These are phyloP conservation scores for Tyria jacobaeae DNA, from an alignment of 2,888 invertebrate species.

Conservation along the genomic window DNA sequence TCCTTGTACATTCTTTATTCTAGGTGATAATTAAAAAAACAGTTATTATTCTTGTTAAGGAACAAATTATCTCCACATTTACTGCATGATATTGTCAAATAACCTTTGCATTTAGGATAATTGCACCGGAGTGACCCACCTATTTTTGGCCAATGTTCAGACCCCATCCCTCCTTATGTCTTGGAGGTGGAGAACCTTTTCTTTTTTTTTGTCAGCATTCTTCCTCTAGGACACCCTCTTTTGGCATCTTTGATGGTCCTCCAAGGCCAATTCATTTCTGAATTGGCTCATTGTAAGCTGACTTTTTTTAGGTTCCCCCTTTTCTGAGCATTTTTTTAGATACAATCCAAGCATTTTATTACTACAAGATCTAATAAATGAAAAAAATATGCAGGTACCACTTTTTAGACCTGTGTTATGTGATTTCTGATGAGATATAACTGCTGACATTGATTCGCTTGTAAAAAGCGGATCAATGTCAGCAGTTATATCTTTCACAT, in stretches of 20 bases:
- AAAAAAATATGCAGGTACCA: too few species aligned
- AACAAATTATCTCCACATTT: slow-evolving; percentile 32
- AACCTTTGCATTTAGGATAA: slow-evolving; percentile 61
- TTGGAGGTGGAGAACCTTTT: slow-evolving; percentile 48
- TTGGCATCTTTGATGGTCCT: too few species aligned
- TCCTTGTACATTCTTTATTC: slow-evolving; percentile 44
- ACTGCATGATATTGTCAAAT: slow-evolving; percentile 56
- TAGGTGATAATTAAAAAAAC: slow-evolving; percentile 52
- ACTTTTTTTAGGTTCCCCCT: too few species aligned
- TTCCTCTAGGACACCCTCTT: too few species aligned
- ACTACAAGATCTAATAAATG: too few species aligned
- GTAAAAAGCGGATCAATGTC: slow-evolving; percentile 43
- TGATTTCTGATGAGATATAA: too few species aligned
- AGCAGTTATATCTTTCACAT: slow-evolving; percentile 50
- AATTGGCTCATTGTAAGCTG: too few species aligned
- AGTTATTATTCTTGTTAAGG: slow-evolving; percentile 37
- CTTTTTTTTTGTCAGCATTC: slow-evolving; percentile 48
- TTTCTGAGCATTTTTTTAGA: too few species aligned
- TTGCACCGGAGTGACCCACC: slow-evolving; percentile 61
- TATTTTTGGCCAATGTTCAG: slow-evolving; percentile 63
- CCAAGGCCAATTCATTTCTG: too few species aligned
- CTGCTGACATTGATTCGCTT: too few species aligned
- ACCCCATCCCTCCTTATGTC: slow-evolving; percentile 61
- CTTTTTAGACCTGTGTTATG: too few species aligned
- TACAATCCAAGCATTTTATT: too few species aligned